Evolutionary conservation across 2,888 invertebrate genomes (phyloP).

Genomic region (Apoda limacodes): DNA sequence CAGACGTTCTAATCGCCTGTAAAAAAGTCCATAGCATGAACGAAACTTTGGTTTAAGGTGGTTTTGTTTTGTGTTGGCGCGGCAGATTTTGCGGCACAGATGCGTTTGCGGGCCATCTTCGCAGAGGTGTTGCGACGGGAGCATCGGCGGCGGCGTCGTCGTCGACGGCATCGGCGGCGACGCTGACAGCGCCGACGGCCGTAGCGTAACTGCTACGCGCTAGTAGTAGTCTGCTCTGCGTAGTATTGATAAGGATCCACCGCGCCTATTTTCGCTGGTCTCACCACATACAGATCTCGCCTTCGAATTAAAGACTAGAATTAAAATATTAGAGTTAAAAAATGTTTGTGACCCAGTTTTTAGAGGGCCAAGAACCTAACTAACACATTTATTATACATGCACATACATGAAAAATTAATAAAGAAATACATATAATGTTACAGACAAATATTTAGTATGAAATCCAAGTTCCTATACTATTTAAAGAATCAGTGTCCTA

Average conservation of each 20-base stretch:
- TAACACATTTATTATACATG: too few relatives aligned
- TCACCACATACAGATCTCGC: constrained; percentile 73
- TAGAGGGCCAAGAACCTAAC: too few relatives aligned
- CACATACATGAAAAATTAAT: too few relatives aligned
- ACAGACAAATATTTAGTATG: too few relatives aligned
- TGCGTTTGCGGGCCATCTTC: too few relatives aligned
- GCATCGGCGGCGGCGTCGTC: constrained; percentile 19
- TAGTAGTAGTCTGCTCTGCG: constrained; percentile 54
- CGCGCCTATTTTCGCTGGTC: constrained; percentile 65
- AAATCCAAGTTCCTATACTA: too few relatives aligned
- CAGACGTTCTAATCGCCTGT: background rate
- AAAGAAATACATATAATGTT: too few relatives aligned
- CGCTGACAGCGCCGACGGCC: constrained; percentile 18
- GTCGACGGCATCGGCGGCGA: constrained; percentile 15
- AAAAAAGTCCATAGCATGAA: constrained; percentile 17
- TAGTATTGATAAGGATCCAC: constrained; percentile 73
- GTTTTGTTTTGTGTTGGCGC: constrained; percentile 44
- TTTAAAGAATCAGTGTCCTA: too few relatives aligned
- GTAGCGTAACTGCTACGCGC: constrained; percentile 28
- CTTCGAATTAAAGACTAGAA: constrained; percentile 71
- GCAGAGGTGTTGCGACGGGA: too few relatives aligned
- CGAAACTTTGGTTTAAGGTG: constrained; percentile 63
- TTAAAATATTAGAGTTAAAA: constrained; percentile 33
- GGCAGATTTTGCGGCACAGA: too few relatives aligned
- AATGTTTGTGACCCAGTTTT: too few relatives aligned